These are phyloP conservation scores for Sipunculus nudus DNA, from an alignment of 2,888 invertebrate species.

Conservation along the genomic window DNA sequence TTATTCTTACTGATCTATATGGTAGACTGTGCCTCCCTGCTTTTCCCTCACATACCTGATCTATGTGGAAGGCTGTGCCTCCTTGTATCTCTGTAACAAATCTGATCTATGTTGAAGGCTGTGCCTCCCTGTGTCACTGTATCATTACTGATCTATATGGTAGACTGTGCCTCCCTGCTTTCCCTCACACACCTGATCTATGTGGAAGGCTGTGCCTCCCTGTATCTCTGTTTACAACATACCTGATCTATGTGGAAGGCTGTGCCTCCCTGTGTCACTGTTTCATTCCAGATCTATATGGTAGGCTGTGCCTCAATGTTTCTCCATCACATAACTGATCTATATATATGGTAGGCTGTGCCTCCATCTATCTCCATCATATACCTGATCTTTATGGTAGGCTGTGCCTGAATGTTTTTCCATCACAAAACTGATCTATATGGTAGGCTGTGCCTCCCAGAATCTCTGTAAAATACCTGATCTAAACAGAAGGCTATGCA, in stretches of 20 bases:
- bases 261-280: slow-evolving; percentile 86
- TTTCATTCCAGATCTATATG: slow-evolving; percentile 92
- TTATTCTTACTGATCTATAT: slow-evolving; percentile 96
- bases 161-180: slow-evolving; percentile 84
- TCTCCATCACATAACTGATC: slow-evolving; percentile 91
- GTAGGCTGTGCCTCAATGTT: slow-evolving; percentile 83
- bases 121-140: slow-evolving; percentile 88
- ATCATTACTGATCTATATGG: slow-evolving; percentile 89
- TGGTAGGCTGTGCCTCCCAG: slow-evolving; percentile 86
- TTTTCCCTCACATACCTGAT: slow-evolving; percentile 91
- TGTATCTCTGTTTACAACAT: slow-evolving; percentile 83
- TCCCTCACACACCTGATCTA: slow-evolving; percentile 88
- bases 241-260: slow-evolving; percentile 95
- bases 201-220: slow-evolving; percentile 86
- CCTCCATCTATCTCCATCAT: slow-evolving; percentile 77
- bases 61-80: slow-evolving; percentile 90
- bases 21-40: slow-evolving; percentile 83
- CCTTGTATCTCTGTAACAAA: slow-evolving; percentile 81
- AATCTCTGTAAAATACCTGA: slow-evolving; percentile 89
- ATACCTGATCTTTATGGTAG: slow-evolving; percentile 90
- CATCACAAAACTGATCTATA: slow-evolving; percentile 87
- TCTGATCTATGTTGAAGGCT: slow-evolving; percentile 93
- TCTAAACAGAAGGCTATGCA: slow-evolving; percentile 93
- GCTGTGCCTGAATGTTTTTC: slow-evolving; percentile 87
- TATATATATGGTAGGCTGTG: slow-evolving; percentile 85